Evolutionary conservation across 2,113 vertebrate species (phyloP).

Genomic region (Hydrolagus affinis): DNA sequence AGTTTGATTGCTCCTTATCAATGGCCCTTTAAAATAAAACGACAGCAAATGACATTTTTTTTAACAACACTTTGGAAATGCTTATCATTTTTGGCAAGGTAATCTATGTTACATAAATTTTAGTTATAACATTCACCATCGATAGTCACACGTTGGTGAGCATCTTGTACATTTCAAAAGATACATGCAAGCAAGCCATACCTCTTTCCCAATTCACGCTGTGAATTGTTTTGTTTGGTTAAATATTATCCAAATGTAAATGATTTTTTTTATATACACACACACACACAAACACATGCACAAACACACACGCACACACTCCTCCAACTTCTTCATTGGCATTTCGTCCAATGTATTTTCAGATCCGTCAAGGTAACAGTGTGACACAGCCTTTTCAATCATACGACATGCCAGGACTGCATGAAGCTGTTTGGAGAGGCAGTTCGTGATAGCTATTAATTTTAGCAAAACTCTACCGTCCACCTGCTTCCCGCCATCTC

Average conservation of each 20-base stretch:
- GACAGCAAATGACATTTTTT: neutral
- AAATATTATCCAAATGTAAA: slow-evolving; percentile 29
- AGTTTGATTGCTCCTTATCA: no score
- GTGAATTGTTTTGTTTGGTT: slow-evolving; percentile 26
- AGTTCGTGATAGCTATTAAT: slow-evolving; percentile 23
- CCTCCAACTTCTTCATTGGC: neutral
- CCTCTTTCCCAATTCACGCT: slow-evolving; percentile 8
- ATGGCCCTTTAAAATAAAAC: neutral
- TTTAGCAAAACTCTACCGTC: slow-evolving; percentile 8
- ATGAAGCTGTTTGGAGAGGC: neutral
- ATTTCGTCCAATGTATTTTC: slow-evolving; percentile 7
- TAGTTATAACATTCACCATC: neutral
- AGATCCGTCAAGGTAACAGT: slow-evolving; percentile 18
- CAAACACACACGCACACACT: no score
- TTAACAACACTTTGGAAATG: slow-evolving; percentile 8
- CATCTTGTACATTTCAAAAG: neutral
- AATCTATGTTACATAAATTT: neutral
- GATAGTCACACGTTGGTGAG: neutral
- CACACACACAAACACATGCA: no score
- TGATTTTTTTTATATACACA: neutral
- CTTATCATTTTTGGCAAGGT: neutral
- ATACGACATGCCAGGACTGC: slow-evolving; percentile 11
- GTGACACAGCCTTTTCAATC: slow-evolving; percentile 12
- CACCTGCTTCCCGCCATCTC: slow-evolving; percentile 21
- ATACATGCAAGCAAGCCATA: slow-evolving; percentile 5